A percentile compares a stretch with the other conserved stretches of the same genome.
These are phyloP conservation scores for Leptopilina boulardi DNA, from an alignment of 1,140 invertebrate genomes.

Conservation along the genomic window DNA sequence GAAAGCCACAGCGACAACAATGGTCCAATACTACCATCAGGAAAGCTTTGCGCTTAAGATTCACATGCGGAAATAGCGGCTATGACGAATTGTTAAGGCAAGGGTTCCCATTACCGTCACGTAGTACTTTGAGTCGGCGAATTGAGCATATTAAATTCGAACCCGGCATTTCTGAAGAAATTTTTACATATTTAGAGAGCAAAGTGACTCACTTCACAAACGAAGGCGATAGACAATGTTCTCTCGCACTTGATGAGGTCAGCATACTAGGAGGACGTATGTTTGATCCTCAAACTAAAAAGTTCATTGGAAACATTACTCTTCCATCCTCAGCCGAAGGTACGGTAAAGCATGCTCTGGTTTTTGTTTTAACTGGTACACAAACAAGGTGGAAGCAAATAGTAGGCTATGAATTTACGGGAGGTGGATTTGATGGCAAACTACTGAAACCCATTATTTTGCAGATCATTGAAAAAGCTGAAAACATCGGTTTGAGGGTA, in stretches of 20 bases:
- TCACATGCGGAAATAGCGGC: slow-evolving; percentile 20
- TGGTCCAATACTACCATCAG: slow-evolving; percentile 36
- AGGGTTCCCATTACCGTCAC: slow-evolving; percentile 29
- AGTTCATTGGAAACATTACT: not conserved
- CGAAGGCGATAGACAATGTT: slow-evolving; percentile 33
- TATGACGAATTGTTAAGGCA: slow-evolving; percentile 38
- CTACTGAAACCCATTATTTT: slow-evolving; percentile 7
- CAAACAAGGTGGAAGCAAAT: slow-evolving; percentile 45
- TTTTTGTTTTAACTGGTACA: slow-evolving; percentile 45
- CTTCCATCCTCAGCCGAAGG: not conserved
- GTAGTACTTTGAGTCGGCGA: slow-evolving; percentile 21
- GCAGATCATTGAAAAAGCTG: slow-evolving; percentile 29
- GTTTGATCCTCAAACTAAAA: slow-evolving; percentile 11
- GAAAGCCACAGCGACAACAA: not conserved
- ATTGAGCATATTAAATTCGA: slow-evolving; percentile 41
- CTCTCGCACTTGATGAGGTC: slow-evolving; percentile 46
- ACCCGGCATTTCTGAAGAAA: slow-evolving; percentile 39
- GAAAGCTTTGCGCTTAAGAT: slow-evolving; percentile 27
- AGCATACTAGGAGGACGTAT: not conserved
- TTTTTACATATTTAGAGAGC: slow-evolving; percentile 39
- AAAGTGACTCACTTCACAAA: slow-evolving; percentile 36
- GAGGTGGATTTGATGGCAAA: slow-evolving; percentile 36
- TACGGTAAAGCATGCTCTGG: slow-evolving; percentile 40
- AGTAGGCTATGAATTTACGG: slow-evolving; percentile 44
- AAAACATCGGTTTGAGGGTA: slow-evolving; percentile 26